Percentiles rank a stretch among this genome's conserved stretches.
These are phyloP conservation scores for Phylloscopus trochilus DNA, from an alignment of 2,113 vertebrate species.

Conservation along the genomic window DNA sequence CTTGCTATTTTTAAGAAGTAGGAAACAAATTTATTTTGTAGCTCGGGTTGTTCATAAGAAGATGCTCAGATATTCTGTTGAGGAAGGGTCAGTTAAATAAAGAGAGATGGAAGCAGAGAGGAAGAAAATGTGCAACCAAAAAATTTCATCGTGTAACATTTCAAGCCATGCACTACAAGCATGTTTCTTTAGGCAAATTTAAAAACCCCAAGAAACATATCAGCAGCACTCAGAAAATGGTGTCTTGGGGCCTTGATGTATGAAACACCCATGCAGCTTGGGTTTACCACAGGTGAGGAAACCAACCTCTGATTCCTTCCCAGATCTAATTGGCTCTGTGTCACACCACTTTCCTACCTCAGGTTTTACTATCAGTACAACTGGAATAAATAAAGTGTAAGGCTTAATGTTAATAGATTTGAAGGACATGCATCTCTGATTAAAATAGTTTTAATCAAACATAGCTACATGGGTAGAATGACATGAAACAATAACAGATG, in stretches of 20 bases:
- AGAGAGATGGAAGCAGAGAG: not conserved
- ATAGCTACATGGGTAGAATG: not conserved
- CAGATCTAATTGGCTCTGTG: not conserved
- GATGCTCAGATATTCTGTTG: not conserved
- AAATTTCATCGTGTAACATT: not conserved
- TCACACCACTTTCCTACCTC: not conserved
- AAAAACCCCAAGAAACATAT: not conserved
- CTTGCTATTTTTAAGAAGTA: not conserved
- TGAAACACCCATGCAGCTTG: not conserved
- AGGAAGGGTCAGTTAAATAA: not conserved
- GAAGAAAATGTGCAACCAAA: not conserved
- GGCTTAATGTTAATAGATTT: not conserved
- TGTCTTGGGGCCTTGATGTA: not conserved
- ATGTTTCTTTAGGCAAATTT: not conserved
- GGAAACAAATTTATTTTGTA: not conserved
- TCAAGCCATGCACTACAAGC: not conserved
- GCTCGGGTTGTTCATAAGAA: not conserved
- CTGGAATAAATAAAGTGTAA: not conserved
- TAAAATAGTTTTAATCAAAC: not conserved
- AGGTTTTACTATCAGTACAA: not conserved
- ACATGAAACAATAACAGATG: not conserved
- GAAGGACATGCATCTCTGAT: not conserved
- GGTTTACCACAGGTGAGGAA: not conserved
- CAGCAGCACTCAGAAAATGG: not conserved
- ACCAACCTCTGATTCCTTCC: not conserved